Base-by-base conservation (phyloP, 1,140 invertebrate genomes). In the Zeugodacus cucurbitae region DNA sequence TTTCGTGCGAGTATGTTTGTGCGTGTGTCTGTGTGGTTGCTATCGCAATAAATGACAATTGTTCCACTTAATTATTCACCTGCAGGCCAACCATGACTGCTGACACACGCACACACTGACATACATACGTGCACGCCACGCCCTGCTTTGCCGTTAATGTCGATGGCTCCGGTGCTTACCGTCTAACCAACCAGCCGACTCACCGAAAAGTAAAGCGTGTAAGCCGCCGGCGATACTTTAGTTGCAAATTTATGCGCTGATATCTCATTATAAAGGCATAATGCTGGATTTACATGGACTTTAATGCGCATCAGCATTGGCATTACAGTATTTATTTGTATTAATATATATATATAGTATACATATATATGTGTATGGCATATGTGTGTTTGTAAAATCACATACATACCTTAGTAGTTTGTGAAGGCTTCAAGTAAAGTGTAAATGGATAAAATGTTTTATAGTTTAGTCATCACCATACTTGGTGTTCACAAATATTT, bases 11-110 rank as follows among this genome's bases (percentile, higher is more conserved):
- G 34, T 22, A 32, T 7, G 34, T 41, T 20, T 32, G 34, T n/a
- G 67, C 7, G 20, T 74, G 17, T 74, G 67, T 32, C 20, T 62
- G 20, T 32, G 67, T 37, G 67, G 67, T 37, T 37, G 67, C 67
- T 74, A 74, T 74, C 67, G 34, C 32, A 74, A 74, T 37, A 74
- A 74, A 74, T 74, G 67, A 37, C 67, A 74, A 74, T 74, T 74
- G 34, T 41, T 74, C 67, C 34, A 74, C 64, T 74, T 74, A 74
- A 74, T 74, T 74, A 74, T 37, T 74, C 34, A 74, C 67, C 67
- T 74, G 34, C 67, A 32, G 67, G 67, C 67, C 32, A 74, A 74
- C 67, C 32, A 74, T 74, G 67, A 74, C 62, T 67, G 48, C 48
- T 54, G 58, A 62, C 6, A 62, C 10, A 62, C n/a, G n/a, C n/a